Percentiles rank a stretch among this genome's conserved stretches.
Conservation (phyloP, 2,797 vertebrate species). For the Uromys caudimaculatus region DNA sequence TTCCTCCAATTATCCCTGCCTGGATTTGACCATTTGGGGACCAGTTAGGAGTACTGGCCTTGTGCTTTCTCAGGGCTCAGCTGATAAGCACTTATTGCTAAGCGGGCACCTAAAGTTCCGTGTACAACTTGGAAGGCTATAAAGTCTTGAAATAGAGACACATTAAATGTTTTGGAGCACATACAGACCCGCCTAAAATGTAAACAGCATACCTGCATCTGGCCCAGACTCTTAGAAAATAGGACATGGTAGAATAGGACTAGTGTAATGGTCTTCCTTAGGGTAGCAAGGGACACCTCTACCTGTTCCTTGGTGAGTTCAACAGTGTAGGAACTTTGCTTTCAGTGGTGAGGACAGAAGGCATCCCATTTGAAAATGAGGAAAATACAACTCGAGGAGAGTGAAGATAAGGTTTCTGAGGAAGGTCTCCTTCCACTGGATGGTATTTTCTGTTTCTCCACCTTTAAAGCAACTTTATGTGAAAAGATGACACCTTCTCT, state of each 20-base stretch:
- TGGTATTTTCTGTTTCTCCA: not conserved
- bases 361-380: conserved; percentile 7
- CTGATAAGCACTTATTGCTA: not conserved
- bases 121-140: not conserved
- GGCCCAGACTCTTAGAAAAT: not conserved
- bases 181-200: not conserved
- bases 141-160: conserved; percentile 20
- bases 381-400: not conserved
- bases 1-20: not conserved
- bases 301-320: not conserved
- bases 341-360: not conserved
- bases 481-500: conserved; percentile 12
- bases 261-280: not conserved
- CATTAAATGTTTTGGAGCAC: not conserved
- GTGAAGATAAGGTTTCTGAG: not conserved
- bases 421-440: not conserved
- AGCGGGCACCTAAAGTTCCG: not conserved
- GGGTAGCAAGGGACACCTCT: not conserved
- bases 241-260: not conserved
- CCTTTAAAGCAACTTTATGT: conserved; percentile 14
- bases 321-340: not conserved
- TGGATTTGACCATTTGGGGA: not conserved
- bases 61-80: not conserved
- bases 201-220: conserved; percentile 19
- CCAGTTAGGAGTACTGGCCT: not conserved